Percentiles rank a stretch among this genome's conserved stretches.
Conservation (phyloP, 2,888 invertebrate species). For the Nomada fucata region DNA sequence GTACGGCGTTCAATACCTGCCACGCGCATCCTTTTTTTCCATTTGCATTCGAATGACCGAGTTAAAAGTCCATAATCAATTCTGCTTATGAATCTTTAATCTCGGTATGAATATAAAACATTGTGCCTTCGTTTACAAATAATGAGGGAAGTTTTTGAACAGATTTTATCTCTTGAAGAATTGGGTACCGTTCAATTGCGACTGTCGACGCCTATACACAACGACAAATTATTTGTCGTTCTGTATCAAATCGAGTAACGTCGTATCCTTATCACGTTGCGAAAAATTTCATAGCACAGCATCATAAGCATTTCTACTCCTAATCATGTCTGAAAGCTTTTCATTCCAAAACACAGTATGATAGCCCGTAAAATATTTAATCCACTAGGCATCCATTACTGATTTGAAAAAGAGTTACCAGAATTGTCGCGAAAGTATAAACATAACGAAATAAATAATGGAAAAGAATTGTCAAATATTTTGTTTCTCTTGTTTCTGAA, state of each 20-base stretch:
- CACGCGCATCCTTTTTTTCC: constrained; percentile 15
- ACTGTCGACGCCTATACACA: neutral
- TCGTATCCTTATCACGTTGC: neutral
- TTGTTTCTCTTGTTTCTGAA: neutral
- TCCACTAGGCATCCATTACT: neutral
- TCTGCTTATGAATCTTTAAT: constrained; percentile 46
- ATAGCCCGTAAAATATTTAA: neutral
- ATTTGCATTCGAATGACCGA: constrained; percentile 42
- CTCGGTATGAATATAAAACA: constrained; percentile 40
- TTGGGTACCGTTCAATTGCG: neutral
- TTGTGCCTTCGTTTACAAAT: constrained; percentile 1
- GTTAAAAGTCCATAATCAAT: constrained; percentile 31
- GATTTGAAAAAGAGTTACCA: no score
- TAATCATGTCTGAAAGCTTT: neutral
- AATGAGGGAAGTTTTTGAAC: neutral
- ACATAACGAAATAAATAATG: no score
- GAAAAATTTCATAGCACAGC: neutral
- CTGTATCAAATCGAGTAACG: constrained; percentile 1
- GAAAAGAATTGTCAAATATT: neutral
- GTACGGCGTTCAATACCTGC: neutral
- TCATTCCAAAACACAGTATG: neutral
- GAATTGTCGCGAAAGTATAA: no score
- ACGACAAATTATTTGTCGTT: neutral
- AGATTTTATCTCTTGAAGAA: neutral
- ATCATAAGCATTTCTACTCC: constrained; percentile 5